Evolutionary conservation across 2,888 invertebrate species (phyloP).

Genomic region (Parasteatoda lunata): DNA sequence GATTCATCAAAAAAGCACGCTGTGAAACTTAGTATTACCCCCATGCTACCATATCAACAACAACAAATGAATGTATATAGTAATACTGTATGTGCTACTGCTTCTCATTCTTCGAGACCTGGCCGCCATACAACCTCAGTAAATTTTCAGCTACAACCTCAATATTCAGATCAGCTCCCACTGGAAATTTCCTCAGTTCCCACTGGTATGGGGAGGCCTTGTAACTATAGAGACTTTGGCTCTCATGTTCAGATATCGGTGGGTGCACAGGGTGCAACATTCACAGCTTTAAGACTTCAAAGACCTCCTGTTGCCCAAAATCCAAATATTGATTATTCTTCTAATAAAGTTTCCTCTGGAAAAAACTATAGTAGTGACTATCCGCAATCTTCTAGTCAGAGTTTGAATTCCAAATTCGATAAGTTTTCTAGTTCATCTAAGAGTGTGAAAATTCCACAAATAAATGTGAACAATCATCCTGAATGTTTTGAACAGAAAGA

Average conservation of each 20-base stretch:
- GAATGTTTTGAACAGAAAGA: too few species aligned
- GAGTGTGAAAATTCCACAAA: too few species aligned
- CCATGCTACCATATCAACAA: slow-evolving; percentile 40
- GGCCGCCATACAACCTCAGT: slow-evolving; percentile 60
- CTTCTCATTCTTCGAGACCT: slow-evolving; percentile 45
- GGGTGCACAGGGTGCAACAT: slow-evolving; percentile 50
- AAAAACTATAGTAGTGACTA: slow-evolving; percentile 9
- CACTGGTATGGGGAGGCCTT: slow-evolving; percentile 31
- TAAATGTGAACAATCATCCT: too few species aligned
- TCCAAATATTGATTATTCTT: background rate
- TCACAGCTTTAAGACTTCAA: slow-evolving; percentile 58
- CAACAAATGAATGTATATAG: slow-evolving; percentile 50
- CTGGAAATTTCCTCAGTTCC: slow-evolving; percentile 63
- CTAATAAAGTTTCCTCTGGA: slow-evolving; percentile 11
- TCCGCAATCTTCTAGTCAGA: slow-evolving; percentile 44
- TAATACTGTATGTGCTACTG: slow-evolving; percentile 37
- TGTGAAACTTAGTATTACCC: slow-evolving; percentile 58
- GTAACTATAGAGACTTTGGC: slow-evolving; percentile 39
- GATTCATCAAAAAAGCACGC: slow-evolving; percentile 40
- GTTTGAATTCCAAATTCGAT: slow-evolving; percentile 38
- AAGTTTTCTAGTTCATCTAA: slow-evolving; percentile 23
- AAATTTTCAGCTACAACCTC: slow-evolving; percentile 62
- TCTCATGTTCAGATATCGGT: slow-evolving; percentile 67
- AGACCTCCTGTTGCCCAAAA: slow-evolving; percentile 24
- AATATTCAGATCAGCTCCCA: slow-evolving; percentile 53